Conservation (phyloP, 2,113 vertebrate species). For the zebrafish (Danio rerio) region DNA sequence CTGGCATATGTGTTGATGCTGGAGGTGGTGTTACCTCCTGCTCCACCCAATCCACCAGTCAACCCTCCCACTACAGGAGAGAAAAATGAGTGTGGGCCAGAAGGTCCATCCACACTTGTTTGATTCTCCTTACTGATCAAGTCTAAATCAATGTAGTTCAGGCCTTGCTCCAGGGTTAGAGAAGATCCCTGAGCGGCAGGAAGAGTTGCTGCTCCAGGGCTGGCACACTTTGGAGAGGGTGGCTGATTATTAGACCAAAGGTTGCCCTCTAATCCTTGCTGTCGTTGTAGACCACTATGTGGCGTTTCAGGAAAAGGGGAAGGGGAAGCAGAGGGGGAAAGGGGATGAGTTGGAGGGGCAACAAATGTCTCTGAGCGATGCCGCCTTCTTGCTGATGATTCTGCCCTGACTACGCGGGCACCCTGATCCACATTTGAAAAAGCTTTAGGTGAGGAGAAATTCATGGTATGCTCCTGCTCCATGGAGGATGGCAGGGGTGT, state of each 20-base stretch:
- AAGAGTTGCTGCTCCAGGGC: constrained; percentile 54
- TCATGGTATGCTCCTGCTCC: constrained; percentile 66
- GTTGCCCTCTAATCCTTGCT: constrained; percentile 71
- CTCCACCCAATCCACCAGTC: constrained; percentile 54
- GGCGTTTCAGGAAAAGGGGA: constrained; percentile 69
- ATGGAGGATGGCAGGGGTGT: constrained; percentile 60
- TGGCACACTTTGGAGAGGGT: constrained; percentile 48
- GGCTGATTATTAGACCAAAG: constrained; percentile 69
- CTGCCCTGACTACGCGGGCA: constrained; percentile 60
- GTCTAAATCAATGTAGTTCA: constrained; percentile 87
- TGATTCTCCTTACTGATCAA: constrained; percentile 76
- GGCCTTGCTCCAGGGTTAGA: constrained; percentile 75
- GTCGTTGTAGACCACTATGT: constrained; percentile 62
- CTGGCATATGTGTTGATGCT: constrained; percentile 78
- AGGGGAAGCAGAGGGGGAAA: constrained; percentile 66
- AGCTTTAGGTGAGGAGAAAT: constrained; percentile 70
- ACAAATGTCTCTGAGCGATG: constrained; percentile 75
- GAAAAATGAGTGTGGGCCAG: constrained; percentile 65
- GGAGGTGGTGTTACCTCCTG: constrained; percentile 58
- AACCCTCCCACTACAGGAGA: constrained; percentile 48
- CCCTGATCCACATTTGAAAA: constrained; percentile 72
- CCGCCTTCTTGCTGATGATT: constrained; percentile 66
- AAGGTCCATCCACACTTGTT: constrained; percentile 68
- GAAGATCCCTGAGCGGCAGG: constrained; percentile 70
- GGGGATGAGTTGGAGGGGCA: constrained; percentile 62